These are phyloP conservation scores for Chelon labrosus DNA, from an alignment of 2,797 vertebrate species.

Conservation along the genomic window DNA sequence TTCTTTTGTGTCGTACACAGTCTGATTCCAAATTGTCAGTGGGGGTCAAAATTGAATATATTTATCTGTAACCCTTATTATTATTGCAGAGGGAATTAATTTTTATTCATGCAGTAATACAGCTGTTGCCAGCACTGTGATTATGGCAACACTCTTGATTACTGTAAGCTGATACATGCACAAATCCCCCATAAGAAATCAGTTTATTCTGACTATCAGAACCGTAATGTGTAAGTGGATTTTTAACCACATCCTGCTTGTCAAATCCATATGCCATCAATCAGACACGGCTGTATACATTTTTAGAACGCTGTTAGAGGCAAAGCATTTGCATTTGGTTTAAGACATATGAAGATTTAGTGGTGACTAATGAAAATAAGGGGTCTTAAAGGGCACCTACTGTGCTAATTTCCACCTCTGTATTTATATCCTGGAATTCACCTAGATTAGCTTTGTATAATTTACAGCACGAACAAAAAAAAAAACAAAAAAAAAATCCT, in stretches of 20 bases:
- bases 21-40: slow-evolving; percentile 21
- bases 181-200: slow-evolving; percentile 35
- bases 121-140: slow-evolving; percentile 31
- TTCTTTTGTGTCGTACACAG: background rate
- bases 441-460: no score
- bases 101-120: slow-evolving; percentile 15
- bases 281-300: slow-evolving; percentile 15
- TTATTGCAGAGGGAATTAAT: slow-evolving; percentile 12
- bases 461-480: no score
- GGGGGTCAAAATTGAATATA: slow-evolving; percentile 5
- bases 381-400: background rate
- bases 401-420: no score
- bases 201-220: slow-evolving; percentile 39
- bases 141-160: slow-evolving; percentile 32
- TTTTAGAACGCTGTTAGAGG: slow-evolving; percentile 12
- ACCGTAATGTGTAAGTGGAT: slow-evolving; percentile 35
- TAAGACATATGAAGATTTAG: background rate
- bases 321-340: background rate
- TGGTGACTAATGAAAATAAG: slow-evolving; percentile 4
- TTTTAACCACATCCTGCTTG: background rate
- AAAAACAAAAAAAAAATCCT: no score
- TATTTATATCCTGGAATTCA: no score
- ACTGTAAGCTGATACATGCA: slow-evolving; percentile 28
- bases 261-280: slow-evolving; percentile 28
- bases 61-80: background rate